These are phyloP conservation scores for Nomada lathburiana DNA, from an alignment of 2,888 invertebrate species.

Conservation along the genomic window DNA sequence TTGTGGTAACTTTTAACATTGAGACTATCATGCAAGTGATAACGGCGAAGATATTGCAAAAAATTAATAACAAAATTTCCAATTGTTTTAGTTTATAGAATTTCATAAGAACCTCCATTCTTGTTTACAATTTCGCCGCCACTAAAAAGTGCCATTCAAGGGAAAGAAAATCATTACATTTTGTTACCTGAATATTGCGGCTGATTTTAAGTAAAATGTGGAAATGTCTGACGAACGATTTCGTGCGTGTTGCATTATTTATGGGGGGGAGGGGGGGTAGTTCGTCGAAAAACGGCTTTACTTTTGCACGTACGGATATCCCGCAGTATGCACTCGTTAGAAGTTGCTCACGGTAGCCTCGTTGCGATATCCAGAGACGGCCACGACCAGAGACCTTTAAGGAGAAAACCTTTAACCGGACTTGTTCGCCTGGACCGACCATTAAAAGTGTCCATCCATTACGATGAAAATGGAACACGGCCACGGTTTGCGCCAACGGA, in stretches of 20 bases:
- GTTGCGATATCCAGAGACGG: conserved; percentile 58
- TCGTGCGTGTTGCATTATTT: conserved; percentile 37
- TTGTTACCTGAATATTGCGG: not conserved
- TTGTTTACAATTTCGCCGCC: too few species aligned
- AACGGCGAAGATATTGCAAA: too few species aligned
- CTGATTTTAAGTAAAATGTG: not conserved
- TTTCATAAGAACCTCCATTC: too few species aligned
- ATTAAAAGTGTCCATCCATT: conserved; percentile 72
- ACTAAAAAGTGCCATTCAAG: too few species aligned
- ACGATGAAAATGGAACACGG: conserved; percentile 73
- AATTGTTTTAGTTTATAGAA: too few species aligned
- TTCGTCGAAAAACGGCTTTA: conserved; percentile 31
- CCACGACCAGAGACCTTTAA: conserved; percentile 60
- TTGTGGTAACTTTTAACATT: conserved; percentile 2
- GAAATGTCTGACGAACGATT: conserved; percentile 10
- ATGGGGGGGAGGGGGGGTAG: too few species aligned
- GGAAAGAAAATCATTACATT: too few species aligned
- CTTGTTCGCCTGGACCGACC: conserved; percentile 62
- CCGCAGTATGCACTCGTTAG: conserved; percentile 47
- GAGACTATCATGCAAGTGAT: not conserved
- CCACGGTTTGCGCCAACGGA: conserved; percentile 50
- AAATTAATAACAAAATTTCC: too few species aligned
- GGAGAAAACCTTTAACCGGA: conserved; percentile 72
- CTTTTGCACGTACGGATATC: conserved; percentile 41
- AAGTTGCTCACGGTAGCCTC: conserved; percentile 39